Evolutionary conservation across 2,113 vertebrate species (phyloP).

Genomic region (Platysteira castanea): DNA sequence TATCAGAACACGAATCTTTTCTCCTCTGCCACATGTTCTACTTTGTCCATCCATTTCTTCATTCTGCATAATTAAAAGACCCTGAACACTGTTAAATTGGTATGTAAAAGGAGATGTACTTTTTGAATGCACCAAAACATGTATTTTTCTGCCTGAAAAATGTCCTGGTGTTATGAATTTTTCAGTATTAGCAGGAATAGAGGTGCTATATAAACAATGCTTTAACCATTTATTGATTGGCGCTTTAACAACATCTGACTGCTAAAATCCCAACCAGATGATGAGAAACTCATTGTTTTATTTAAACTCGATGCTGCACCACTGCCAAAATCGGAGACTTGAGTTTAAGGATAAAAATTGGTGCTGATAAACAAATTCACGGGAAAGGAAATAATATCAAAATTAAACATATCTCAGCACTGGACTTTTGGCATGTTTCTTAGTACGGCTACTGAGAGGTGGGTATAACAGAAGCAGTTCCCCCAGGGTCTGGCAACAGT

Average conservation of each 20-base stretch:
- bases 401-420: background rate
- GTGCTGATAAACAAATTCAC: background rate
- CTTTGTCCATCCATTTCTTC: background rate
- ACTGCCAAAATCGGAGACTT: background rate
- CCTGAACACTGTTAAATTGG: background rate
- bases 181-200: slow-evolving; percentile 29
- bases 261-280: background rate
- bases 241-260: background rate
- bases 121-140: background rate
- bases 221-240: slow-evolving; percentile 43
- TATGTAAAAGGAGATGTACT: background rate
- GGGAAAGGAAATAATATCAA: background rate
- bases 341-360: background rate
- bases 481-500: background rate
- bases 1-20: background rate
- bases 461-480: background rate
- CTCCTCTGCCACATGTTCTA: background rate
- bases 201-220: slow-evolving; percentile 12
- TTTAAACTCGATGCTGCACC: background rate
- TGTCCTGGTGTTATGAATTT: background rate
- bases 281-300: background rate
- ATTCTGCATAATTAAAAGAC: background rate
- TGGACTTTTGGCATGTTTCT: background rate
- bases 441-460: background rate
- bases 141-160: background rate